These are phyloP conservation scores for Campoletis raptor DNA, from an alignment of 2,888 invertebrate genomes.

Conservation along the genomic window DNA sequence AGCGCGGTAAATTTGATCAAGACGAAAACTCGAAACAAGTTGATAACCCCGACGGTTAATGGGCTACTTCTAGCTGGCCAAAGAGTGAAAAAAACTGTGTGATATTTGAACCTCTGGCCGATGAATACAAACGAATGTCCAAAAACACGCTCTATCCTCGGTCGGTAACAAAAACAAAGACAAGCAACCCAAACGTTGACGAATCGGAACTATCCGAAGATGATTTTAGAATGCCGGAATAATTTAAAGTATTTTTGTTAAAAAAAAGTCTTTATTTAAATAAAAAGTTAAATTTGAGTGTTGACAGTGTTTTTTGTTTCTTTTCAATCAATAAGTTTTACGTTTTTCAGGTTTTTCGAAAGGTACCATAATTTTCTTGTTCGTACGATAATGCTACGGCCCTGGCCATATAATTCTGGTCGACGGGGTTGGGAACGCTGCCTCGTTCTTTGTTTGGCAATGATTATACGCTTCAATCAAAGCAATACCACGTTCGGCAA, in stretches of 20 bases:
- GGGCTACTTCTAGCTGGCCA: constrained; percentile 21
- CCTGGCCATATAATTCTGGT: constrained; percentile 19
- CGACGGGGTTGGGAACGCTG: constrained; percentile 36
- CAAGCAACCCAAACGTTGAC: neutral
- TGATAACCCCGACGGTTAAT: neutral
- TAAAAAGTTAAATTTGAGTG: neutral
- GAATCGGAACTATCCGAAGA: neutral
- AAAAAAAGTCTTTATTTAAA: neutral
- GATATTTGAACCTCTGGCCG: constrained; percentile 10
- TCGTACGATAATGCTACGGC: constrained; percentile 28
- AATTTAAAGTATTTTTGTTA: neutral
- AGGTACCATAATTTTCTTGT: constrained; percentile 39
- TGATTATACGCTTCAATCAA: too few species aligned
- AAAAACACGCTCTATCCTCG: constrained; percentile 20
- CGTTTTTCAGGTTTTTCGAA: constrained; percentile 45
- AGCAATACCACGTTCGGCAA: too few species aligned
- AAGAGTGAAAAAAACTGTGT: constrained; percentile 33
- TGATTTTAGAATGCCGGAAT: neutral
- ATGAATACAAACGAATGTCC: constrained; percentile 36
- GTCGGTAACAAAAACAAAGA: neutral
- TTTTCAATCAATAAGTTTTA: constrained; percentile 18
- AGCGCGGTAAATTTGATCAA: constrained; percentile 49
- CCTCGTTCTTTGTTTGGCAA: too few species aligned
- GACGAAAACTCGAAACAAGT: neutral
- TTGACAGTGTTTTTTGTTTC: neutral